Conservation (phyloP, 2,888 invertebrate genomes). For the Malacosoma neustria region DNA sequence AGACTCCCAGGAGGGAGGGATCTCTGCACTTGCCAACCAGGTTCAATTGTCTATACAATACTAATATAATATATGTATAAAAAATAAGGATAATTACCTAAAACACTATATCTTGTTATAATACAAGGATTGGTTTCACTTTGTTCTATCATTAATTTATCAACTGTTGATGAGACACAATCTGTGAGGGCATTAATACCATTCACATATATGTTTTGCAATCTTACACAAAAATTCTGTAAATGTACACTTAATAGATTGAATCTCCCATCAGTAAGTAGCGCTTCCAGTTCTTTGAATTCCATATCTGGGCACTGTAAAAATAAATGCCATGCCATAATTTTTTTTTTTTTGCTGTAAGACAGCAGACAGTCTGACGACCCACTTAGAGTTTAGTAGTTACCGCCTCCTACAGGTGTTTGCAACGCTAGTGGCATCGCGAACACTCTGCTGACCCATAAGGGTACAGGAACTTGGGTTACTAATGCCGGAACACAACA, state of each 20-base stretch:
- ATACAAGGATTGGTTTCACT: constrained; percentile 56
- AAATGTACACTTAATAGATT: constrained; percentile 72
- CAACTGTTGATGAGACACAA: constrained; percentile 73
- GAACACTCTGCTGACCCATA: no score
- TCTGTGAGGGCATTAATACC: constrained; percentile 80
- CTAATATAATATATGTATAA: constrained; percentile 27
- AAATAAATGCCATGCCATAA: no score
- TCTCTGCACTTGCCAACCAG: no score
- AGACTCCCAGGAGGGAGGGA: no score
- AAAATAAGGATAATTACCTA: constrained; percentile 58
- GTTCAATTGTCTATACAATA: no score
- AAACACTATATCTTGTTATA: constrained; percentile 79
- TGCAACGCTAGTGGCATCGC: no score
- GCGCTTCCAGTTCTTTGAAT: constrained; percentile 77
- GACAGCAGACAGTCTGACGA: no score
- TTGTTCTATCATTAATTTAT: constrained; percentile 75
- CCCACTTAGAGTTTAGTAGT: no score
- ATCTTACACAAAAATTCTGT: constrained; percentile 74
- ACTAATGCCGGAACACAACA: no score
- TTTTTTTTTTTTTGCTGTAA: no score
- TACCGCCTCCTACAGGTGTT: no score
- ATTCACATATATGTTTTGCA: constrained; percentile 74
- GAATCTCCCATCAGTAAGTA: constrained; percentile 78
- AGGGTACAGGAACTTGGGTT: no score
- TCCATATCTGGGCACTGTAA: constrained; percentile 84